phyloP scores from a whole-genome alignment of 2,113 vertebrate species.

The Panurus biarmicus region DNA sequence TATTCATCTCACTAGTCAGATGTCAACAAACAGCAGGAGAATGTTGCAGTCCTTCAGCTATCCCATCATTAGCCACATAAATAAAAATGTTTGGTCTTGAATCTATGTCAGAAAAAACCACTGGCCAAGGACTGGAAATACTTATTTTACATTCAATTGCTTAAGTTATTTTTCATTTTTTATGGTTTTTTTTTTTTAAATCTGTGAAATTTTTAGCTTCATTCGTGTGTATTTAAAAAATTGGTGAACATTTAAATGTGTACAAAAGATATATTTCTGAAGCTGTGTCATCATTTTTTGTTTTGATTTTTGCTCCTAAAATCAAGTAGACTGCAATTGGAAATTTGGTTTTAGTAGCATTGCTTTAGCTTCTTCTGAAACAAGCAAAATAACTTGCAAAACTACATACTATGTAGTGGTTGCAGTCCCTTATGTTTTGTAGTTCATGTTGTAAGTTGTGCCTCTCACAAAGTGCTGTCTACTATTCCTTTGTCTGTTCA shows the following conservation, averaged over 20 bases:
- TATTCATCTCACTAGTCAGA: not conserved
- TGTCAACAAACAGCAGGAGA: not conserved
- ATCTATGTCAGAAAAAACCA: not conserved
- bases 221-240: not conserved
- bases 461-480: not conserved
- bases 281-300: rapidly evolving
- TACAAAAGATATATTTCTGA: not conserved
- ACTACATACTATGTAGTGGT: not conserved
- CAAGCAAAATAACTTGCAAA: not conserved
- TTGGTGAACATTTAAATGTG: not conserved
- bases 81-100: not conserved
- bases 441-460: rapidly evolving
- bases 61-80: not conserved
- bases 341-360: not conserved
- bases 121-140: not conserved
- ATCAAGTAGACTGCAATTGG: not conserved
- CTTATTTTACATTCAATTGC: not conserved
- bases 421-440: not conserved
- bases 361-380: not conserved
- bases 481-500: not conserved
- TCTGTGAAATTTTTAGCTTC: not conserved
- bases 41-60: not conserved
- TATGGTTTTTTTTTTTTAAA: no score
- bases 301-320: not conserved
- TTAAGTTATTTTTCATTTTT: no score